Base-by-base conservation (phyloP, 92 coral and sea anemone genomes). In the Palythoa caribaeorum region DNA sequence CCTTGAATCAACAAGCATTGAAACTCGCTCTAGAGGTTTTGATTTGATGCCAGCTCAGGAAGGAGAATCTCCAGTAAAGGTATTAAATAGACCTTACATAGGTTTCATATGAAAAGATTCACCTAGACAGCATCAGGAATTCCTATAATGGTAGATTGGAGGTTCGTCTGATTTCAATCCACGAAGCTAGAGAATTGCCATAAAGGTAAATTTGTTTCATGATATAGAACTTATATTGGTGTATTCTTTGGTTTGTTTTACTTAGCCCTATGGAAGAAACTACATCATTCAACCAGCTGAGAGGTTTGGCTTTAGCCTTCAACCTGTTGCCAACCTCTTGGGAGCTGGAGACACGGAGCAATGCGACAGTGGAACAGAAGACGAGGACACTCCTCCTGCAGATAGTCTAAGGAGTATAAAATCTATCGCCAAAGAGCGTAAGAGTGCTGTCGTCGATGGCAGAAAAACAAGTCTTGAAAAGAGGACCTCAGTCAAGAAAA, bases 361-460 rank as follows among this genome's bases (percentile, higher is more conserved):
- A 9, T 52, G 13, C 9, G 80, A 57, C 60, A 88, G 90, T 51
- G 91, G 73, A 21, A 78, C 87, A 39, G 94, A 90, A 2, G 99
- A 95, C 1, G 99, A 97, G 2, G 98, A 97, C 83, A 95, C 95
- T 2, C 99, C 99, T 14, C 99, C 99, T 75, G 93, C 96, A 13
- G 98, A 95, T 69, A 97, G 99, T 80, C 91, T 97, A 2, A 97
- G 88, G 57, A 93, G 96, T 62, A 97, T 97, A 84, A 97, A 97
- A 79, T 93, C 91, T 60, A 94, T 96, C 55, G 99, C 89, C 48
- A 90, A 89, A 62, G 93, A 94, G 0, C 88, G 94, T 19, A 87
- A 86, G 80, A 94, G 94, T 84, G 96, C 95, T 21, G 96, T 87
- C 17, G 71, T 84, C 76, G 87, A 89, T 2, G 60, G 84, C 19